Conservation (phyloP, 2,797 vertebrate genomes). For the Eurystomus glaucurus region DNA sequence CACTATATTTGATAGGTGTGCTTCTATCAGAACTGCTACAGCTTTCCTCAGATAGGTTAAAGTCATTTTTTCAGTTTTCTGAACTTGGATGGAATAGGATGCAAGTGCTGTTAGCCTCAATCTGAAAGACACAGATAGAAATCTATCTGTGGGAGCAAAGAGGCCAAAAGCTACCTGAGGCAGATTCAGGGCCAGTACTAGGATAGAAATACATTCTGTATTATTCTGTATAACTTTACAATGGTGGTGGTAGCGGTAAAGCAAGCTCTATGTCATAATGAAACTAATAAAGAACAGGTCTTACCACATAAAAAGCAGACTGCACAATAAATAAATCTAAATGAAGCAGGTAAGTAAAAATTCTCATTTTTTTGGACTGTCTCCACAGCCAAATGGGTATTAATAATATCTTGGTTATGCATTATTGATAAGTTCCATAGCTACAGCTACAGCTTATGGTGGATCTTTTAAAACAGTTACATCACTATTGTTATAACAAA, state of each 20-base stretch:
- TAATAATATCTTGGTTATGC: not conserved
- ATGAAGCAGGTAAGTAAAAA: not conserved
- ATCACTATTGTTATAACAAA: not conserved
- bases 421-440: not conserved
- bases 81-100: not conserved
- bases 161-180: not conserved
- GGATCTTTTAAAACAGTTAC: not conserved
- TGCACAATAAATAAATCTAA: not conserved
- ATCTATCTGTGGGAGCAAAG: not conserved
- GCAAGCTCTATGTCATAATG: not conserved
- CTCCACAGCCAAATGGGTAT: not conserved
- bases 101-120: not conserved
- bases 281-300: not conserved
- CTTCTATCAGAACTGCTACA: not conserved
- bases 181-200: not conserved
- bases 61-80: not conserved
- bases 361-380: not conserved
- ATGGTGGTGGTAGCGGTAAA: not conserved
- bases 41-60: not conserved
- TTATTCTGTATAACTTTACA: not conserved
- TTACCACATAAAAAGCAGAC: not conserved
- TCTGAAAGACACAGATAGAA: not conserved
- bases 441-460: not conserved
- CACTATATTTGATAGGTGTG: not conserved
- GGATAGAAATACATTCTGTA: not conserved